These are phyloP conservation scores for Reinhardtius hippoglossoides DNA, from an alignment of 2,113 vertebrate species.

Conservation along the genomic window DNA sequence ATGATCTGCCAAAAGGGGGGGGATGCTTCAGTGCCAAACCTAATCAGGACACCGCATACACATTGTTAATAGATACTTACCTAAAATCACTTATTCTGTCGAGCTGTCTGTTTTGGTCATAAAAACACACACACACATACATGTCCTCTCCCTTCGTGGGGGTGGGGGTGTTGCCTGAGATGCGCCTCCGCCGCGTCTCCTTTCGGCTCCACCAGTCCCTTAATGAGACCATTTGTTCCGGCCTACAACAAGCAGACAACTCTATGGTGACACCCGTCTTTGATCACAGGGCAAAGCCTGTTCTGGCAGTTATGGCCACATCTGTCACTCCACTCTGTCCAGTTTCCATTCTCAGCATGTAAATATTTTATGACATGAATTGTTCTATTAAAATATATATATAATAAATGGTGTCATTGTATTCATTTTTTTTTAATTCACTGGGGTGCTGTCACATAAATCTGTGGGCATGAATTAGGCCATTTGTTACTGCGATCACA, in stretches of 20 bases:
- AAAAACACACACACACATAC: slow-evolving; percentile 7
- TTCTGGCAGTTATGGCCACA: slow-evolving; percentile 66
- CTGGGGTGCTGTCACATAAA: slow-evolving; percentile 24
- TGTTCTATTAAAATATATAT: slow-evolving; percentile 74
- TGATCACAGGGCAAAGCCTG: slow-evolving; percentile 64
- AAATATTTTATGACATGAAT: slow-evolving; percentile 78
- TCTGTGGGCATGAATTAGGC: slow-evolving; percentile 48
- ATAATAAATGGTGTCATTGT: slow-evolving; percentile 57
- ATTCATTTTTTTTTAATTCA: slow-evolving; percentile 39
- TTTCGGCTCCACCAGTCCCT: slow-evolving; percentile 11
- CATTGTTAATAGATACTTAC: slow-evolving; percentile 37
- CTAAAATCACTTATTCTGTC: slow-evolving; percentile 47
- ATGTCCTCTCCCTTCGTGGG: slow-evolving; percentile 13
- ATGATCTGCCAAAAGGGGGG: slow-evolving; percentile 42
- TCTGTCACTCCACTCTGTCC: slow-evolving; percentile 63
- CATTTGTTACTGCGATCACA: slow-evolving; percentile 52
- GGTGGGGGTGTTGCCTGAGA: slow-evolving; percentile 21
- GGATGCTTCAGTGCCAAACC: slow-evolving; percentile 64
- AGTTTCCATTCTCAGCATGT: slow-evolving; percentile 68
- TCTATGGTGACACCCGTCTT: slow-evolving; percentile 53
- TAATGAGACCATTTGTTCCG: slow-evolving; percentile 64
- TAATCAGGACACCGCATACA: slow-evolving; percentile 49
- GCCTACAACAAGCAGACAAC: slow-evolving; percentile 52
- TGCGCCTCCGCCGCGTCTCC: slow-evolving; percentile 32
- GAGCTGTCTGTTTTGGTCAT: slow-evolving; percentile 30